A percentile compares a stretch with the other conserved stretches of the same genome.
phyloP scores from a whole-genome alignment of 2,888 invertebrate species.

The Tanytarsus gracilentus region DNA sequence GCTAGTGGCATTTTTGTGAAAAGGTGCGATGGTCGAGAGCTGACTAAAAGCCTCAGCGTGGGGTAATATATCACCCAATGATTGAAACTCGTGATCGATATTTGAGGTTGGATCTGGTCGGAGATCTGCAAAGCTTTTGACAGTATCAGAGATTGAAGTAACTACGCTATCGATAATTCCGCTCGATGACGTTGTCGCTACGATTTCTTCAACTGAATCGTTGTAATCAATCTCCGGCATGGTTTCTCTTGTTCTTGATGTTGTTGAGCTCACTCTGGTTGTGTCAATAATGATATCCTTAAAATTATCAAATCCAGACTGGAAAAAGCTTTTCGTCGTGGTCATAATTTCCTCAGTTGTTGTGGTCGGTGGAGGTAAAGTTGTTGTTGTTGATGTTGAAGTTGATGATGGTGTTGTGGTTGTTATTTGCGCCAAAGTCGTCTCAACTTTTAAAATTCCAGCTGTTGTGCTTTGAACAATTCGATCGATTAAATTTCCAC shows the following conservation, averaged over 20 bases:
- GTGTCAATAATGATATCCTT: constrained; percentile 28
- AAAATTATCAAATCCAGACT: constrained; percentile 34
- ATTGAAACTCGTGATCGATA: constrained; percentile 44
- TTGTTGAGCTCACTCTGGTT: constrained; percentile 29
- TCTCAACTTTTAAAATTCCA: constrained; percentile 44
- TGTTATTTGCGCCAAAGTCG: constrained; percentile 34
- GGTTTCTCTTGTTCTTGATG: background rate
- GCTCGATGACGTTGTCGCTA: background rate
- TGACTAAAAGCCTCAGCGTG: constrained; percentile 48
- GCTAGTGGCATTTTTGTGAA: constrained; percentile 46
- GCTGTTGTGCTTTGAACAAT: constrained; percentile 41
- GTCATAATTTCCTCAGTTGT: constrained; percentile 38
- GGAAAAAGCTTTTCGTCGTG: constrained; percentile 37
- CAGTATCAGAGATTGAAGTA: background rate
- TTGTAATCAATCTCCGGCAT: background rate
- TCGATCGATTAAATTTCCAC: constrained; percentile 36
- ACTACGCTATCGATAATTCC: background rate
- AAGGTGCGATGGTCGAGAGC: constrained; percentile 42
- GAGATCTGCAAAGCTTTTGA: constrained; percentile 8
- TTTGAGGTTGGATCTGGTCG: constrained; percentile 19
- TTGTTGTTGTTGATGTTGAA: constrained; percentile 33
- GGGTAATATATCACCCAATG: constrained; percentile 39
- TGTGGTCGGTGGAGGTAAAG: constrained; percentile 28
- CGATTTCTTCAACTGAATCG: background rate
- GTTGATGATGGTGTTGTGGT: constrained; percentile 34